These are phyloP conservation scores for Chelon labrosus DNA, from an alignment of 2,797 vertebrate genomes.

Conservation along the genomic window DNA sequence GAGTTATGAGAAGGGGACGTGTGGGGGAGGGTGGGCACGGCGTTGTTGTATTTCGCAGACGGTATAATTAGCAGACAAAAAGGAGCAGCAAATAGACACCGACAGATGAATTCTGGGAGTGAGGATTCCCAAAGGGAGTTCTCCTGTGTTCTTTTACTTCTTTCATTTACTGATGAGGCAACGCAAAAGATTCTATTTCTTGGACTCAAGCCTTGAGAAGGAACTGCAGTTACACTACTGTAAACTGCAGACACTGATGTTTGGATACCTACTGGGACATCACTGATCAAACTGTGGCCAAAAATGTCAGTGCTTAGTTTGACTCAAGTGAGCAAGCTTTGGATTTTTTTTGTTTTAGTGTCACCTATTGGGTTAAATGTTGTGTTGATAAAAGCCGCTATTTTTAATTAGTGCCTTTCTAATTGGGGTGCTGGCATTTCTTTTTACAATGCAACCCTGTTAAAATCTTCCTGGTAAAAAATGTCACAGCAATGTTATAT, in stretches of 20 bases:
- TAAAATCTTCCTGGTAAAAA: too few species aligned
- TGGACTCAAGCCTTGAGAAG: background rate
- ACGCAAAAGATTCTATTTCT: background rate
- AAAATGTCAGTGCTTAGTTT: too few species aligned
- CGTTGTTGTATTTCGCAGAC: constrained; percentile 29
- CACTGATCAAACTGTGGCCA: too few species aligned
- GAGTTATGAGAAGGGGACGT: constrained; percentile 42
- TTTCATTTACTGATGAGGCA: constrained; percentile 1
- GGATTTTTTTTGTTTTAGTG: too few species aligned
- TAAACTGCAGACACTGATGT: background rate
- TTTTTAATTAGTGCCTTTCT: too few species aligned
- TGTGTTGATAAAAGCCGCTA: too few species aligned
- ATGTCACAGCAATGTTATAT: too few species aligned
- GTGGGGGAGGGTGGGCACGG: background rate
- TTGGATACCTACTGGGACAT: background rate
- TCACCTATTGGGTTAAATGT: too few species aligned
- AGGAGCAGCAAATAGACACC: constrained; percentile 17
- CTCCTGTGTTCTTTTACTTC: background rate
- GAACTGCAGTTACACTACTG: background rate
- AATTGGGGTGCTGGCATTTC: too few species aligned
- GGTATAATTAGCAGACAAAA: constrained; percentile 33
- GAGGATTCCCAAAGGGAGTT: constrained; percentile 8
- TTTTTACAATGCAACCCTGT: too few species aligned
- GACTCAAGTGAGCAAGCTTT: too few species aligned
- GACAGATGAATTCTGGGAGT: constrained; percentile 38